Evolutionary conservation across 2,888 invertebrate species (phyloP), one percentile per base, ranked within the genome.

Genomic region (Catocala sponsa): DNA sequence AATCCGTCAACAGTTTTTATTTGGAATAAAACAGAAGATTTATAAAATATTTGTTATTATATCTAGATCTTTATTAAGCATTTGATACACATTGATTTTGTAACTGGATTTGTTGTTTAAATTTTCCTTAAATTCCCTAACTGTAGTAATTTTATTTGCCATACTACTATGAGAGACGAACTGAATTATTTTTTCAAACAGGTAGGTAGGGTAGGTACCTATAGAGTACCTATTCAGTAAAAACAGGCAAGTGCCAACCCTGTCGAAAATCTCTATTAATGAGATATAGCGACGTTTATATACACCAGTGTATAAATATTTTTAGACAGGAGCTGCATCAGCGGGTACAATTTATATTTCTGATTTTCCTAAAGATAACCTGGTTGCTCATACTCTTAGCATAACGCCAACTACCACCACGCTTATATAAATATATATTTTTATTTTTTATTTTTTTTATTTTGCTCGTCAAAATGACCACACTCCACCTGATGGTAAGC

Each of bases 221-320:
- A 9, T 13, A 51, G 38, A n/a, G n/a, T 13, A 15, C 15, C 15
- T 15, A 15, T 15, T 15, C 15, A 15, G 15, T 15, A 15, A 15
- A 0, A 15, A 15, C 15, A 15, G n/a, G 38, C 6, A 51, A 41
- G 51, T 51, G 51, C 11, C 51, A 51, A 12, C 51, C 51, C 51
- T 51, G 12, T 6, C 51, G 51, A 51, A 51, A 51, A 51, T 6
- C 51, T 51, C 51, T 51, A 51, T 51, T 51, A 41, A 51, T 41
- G n/a, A n/a, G n/a, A n/a, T n/a, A n/a, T n/a, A n/a, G n/a, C n/a
- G n/a, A n/a, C n/a, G n/a, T n/a, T n/a, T n/a, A n/a, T n/a, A n/a
- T n/a, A n/a, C n/a, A n/a, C n/a, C n/a, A n/a, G n/a, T n/a, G n/a
- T n/a, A n/a, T n/a, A n/a, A n/a, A n/a, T n/a, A n/a, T n/a, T n/a